Base-by-base conservation (phyloP, 2,113 vertebrate species). In the Microtus montanus region DNA sequence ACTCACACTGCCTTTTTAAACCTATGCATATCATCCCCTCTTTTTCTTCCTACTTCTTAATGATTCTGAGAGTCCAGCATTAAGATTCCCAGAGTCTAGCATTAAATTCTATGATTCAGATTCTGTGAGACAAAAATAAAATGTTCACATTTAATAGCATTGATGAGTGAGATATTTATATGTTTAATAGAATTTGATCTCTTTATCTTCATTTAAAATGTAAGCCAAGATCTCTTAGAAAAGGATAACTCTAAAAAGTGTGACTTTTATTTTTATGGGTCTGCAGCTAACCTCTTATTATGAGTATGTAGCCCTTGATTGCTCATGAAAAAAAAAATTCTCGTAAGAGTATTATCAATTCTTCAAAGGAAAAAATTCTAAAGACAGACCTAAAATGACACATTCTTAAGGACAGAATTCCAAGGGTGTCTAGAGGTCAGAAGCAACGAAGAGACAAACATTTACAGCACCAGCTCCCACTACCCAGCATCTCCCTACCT, bases 251-350 rank as follows among this genome's bases (percentile, higher is more conserved):
- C 93, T 89, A 97, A 96, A 70, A 85, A 96, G 73, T 38, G 66
- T 93, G 61, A 68, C 64, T 96, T 94, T 95, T 92, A 64, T 87
- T 95, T 90, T 95, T 82, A 78, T 94, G 87, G 38, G 52, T 85
- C 83, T 91, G 87, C 80, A 85, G 61, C 15, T 94, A 96, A 92
- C 66, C 96, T 95, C 94, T 87, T 92, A 80, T 75, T 82, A 7
- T 5, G 95, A 83, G 82, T 35, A 58, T 6, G 5, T 49, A 66
- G 92, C 77, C 89, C 79, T 94, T 97, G 87, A 94, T 83, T 92
- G 73, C 30, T 78, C 44, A 14, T 95, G 35, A 93, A 84, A 75
- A 88, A 75, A 88, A 88, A n/a, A 64, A 83, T 49, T 82, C 64
- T 91, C n/a, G 3, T 91, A 79, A 52, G 61, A 84, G 66, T 54